Evolutionary conservation across 2,888 invertebrate genomes (phyloP), one percentile per base, ranked within the genome.

Genomic region (Cremastobaeus sp.): DNA sequence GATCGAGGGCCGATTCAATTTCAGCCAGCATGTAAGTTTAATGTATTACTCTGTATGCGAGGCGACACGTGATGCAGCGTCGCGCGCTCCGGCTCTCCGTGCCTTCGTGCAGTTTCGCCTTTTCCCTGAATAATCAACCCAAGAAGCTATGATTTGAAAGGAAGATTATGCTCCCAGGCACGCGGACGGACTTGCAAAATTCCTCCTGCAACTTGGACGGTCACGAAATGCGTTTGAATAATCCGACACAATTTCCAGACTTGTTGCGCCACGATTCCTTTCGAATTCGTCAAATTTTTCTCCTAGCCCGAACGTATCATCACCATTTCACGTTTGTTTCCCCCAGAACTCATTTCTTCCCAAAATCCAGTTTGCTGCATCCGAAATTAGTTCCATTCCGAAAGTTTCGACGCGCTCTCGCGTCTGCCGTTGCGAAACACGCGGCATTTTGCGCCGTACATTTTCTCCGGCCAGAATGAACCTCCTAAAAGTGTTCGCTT

Each of bases 121-220:
- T 66, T 66, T 66, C 66, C 41, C 32, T 72, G 66, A 60, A 72
- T 72, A 72, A 72, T 60, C 45, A 72, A 48, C 32, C 65, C 47
- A 43, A 72, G 65, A 50, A 72, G 72, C 60, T 72, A 66, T 72
- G 65, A 72, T 72, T 65, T 72, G 39, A 60, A 65, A 57, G 68
- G 45, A 50, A 74, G 74, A 74, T 69, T 59, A 45, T 52, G 50
- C 65, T 65, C 35, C 14, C 12, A 66, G 60, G 55, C 65, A 54
- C 72, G 66, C 72, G 72, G 57, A 43, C 52, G 11, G 60, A 66
- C 66, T 71, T 74, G 62, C 74, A 76, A 75, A 77, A 60, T 77
- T 76, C 76, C 76, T 64, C 62, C 76, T 59, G 60, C 48, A 74
- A 73, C 55, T n/a, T 28, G 70, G 43, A 54, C 43, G 55, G 73